Base-by-base conservation (phyloP, 2,888 invertebrate genomes). In the Cacoxenus indagator region DNA sequence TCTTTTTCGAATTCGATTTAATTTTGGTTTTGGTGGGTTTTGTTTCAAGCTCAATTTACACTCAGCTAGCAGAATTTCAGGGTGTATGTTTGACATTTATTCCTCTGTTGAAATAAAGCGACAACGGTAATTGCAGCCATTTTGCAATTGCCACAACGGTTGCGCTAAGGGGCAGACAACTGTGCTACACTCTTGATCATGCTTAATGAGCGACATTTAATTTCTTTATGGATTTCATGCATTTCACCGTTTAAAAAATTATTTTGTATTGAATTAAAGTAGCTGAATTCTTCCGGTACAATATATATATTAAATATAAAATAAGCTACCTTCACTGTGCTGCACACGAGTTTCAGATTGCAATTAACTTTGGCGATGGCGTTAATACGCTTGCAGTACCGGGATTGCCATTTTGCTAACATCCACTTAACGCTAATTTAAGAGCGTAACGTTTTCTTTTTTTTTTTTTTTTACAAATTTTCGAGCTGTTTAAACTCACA, bases 191-290 rank as follows among this genome's bases (percentile, higher is more conserved):
- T 17, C 26, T 22, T 4, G 26, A 9, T 24, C 54, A 54, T 24
- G 22, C 26, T 8, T 19, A 48, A 51, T 51, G 3, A 22, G 70
- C 57, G 65, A 66, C 59, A 68, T 62, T 75, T 74, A 76, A 79
- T 77, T 79, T 74, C 73, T 74, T 70, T 78, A 73, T 80, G 76
- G 75, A 82, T 72, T 74, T 70, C 75, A 68, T 80, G 76, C 76
- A 82, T 72, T 74, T 70, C 75, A 68, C 74, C 76, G 75, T 80
- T 83, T 82, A 76, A 83, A 79, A 70, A 27, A 59, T 22, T 19
- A 31, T 59, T 59, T 59, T 4, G 37, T 31, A 31, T 59, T 37
- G 5, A 59, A 59, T 59, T 26, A 19, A n/a, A n/a, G 29, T 59
- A 31, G 31, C 6, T 48, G 48, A 14, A n/a, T 19, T 51, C 9